A percentile compares a stretch with the other conserved stretches of the same genome.
These are phyloP conservation scores for Epiblema foenella DNA, from an alignment of 2,888 invertebrate species.

Conservation along the genomic window DNA sequence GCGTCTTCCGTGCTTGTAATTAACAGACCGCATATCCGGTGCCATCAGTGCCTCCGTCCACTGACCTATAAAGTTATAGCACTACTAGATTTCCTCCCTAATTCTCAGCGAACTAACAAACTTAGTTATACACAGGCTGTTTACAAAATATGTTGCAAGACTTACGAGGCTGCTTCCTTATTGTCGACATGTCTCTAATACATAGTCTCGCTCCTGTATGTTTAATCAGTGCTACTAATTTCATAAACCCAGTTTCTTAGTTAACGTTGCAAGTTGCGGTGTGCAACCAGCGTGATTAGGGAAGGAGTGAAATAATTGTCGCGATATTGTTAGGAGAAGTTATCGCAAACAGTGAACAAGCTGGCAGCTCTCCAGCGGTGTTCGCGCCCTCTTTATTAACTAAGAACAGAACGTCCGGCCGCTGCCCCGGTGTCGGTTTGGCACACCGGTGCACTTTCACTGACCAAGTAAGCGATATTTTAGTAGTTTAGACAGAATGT, in stretches of 20 bases:
- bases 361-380: constrained; percentile 43
- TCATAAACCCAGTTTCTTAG: constrained; percentile 7
- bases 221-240: constrained; percentile 18
- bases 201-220: not conserved
- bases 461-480: constrained; percentile 31
- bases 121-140: not conserved
- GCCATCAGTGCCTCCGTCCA: not conserved
- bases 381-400: constrained; percentile 43
- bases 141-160: constrained; percentile 9
- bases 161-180: constrained; percentile 16
- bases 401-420: constrained; percentile 40
- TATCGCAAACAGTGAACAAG: constrained; percentile 33
- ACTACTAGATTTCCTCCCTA: constrained; percentile 2
- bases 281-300: constrained; percentile 9
- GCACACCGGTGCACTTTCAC: constrained; percentile 14
- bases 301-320: constrained; percentile 25
- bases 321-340: constrained; percentile 35
- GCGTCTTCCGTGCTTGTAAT: not conserved
- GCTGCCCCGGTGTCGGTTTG: constrained; percentile 12
- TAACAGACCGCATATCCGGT: constrained; percentile 12
- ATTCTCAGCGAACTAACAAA: not conserved
- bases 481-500: not conserved
- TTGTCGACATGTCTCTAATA: constrained; percentile 7
- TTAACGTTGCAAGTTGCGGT: constrained; percentile 15
- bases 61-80: constrained; percentile 1